These are phyloP conservation scores for Rhinella marina DNA, from an alignment of 2,797 vertebrate species.

Conservation along the genomic window DNA sequence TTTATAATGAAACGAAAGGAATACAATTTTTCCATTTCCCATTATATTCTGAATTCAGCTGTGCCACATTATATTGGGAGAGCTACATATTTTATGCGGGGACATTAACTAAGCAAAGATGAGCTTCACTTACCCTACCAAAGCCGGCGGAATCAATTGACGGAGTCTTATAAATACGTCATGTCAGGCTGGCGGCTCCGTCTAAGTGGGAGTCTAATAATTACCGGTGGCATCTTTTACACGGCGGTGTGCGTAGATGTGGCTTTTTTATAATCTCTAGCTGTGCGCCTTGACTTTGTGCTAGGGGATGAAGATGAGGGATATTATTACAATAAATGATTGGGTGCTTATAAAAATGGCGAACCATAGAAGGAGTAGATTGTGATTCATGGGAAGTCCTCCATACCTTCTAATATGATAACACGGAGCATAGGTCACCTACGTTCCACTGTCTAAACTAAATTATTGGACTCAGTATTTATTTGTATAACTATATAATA, in stretches of 20 bases:
- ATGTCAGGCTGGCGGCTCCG: conserved; percentile 20
- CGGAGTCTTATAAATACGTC: conserved; percentile 24
- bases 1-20: conserved; percentile 69
- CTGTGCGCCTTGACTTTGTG: neutral
- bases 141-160: conserved; percentile 32
- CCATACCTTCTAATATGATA: neutral
- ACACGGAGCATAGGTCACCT: neutral
- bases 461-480: neutral
- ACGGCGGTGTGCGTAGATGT: neutral
- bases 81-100: conserved; percentile 60
- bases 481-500: too few relatives aligned
- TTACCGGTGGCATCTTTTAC: conserved; percentile 17
- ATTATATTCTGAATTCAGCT: conserved; percentile 65
- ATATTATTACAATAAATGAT: conserved; percentile 17
- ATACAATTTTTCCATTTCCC: conserved; percentile 72
- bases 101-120: conserved; percentile 60
- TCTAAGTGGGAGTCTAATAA: neutral
- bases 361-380: neutral
- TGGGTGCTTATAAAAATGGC: conserved; percentile 17
- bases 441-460: neutral
- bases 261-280: neutral
- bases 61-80: conserved; percentile 47
- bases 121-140: conserved; percentile 45
- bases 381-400: neutral
- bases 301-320: neutral